Evolutionary conservation across 1,140 invertebrate genomes (phyloP).

Genomic region (Leptopilina boulardi): DNA sequence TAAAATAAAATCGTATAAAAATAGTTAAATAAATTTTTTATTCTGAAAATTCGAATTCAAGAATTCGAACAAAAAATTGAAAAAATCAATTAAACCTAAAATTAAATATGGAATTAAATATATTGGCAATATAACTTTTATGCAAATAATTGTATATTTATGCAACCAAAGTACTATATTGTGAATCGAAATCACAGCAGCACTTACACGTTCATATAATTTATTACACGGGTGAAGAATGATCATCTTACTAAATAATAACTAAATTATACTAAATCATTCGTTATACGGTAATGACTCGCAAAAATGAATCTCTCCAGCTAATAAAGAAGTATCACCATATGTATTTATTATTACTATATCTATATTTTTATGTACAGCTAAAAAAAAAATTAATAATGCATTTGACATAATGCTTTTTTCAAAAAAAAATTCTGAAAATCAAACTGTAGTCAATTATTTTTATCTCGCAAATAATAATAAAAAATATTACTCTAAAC

Average conservation of each 20-base stretch:
- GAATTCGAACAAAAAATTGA: too few relatives aligned
- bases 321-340: conserved; percentile 25
- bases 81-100: background rate
- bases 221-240: conserved; percentile 13
- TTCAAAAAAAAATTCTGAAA: too few relatives aligned
- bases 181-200: conserved; percentile 32
- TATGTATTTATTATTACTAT: conserved; percentile 50
- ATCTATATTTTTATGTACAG: conserved; percentile 71
- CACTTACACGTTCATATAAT: conserved; percentile 19
- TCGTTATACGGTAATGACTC: conserved; percentile 4
- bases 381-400: conserved; percentile 62
- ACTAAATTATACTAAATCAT: background rate
- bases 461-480: too few relatives aligned
- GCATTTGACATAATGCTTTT: too few relatives aligned
- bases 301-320: conserved; percentile 5
- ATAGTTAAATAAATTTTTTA: too few relatives aligned
- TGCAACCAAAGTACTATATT: conserved; percentile 47
- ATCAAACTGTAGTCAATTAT: too few relatives aligned
- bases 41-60: too few relatives aligned
- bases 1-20: too few relatives aligned
- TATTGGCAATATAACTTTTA: background rate
- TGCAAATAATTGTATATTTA: conserved; percentile 44
- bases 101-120: background rate
- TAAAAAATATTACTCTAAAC: too few relatives aligned
- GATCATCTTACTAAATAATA: background rate